Evolutionary conservation across 1,140 invertebrate genomes (phyloP), one percentile per base, ranked within the genome.

Genomic region (Polypedilum pembai): DNA sequence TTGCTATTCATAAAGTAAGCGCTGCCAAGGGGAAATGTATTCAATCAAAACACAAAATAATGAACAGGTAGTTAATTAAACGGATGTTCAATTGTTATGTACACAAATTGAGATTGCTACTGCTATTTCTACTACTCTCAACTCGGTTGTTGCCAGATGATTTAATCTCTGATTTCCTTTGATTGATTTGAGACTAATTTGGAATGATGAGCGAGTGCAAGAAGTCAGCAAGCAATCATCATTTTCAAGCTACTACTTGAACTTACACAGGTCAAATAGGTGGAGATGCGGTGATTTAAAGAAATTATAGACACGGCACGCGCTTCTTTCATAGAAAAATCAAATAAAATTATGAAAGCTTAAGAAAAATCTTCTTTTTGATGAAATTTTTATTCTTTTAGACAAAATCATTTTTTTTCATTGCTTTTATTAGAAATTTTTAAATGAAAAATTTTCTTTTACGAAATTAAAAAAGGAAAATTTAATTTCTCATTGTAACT

Each of bases 21-120:
- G 24, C 45, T 56, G 45, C 45, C n/a, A 12, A 12, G 12, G n/a
- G 45, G n/a, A 56, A 56, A 56, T 56, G 45, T 56, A 56, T 56
- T 56, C 45, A 56, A 56, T 56, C 45, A 56, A 56, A 33, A 33
- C 5, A 33, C 5, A 33, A 12, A 56, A 56, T 56, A 56, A 56
- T 56, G 45, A 56, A 56, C 45, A 56, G 45, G 45, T 56, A 56
- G 45, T 56, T 56, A 56, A 56, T 56, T 56, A 56, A 56, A 56
- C 45, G 45, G 45, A 56, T 56, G 45, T 56, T 56, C 45, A 56
- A 56, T 56, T 56, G 45, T 45, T 45, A 45, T 45, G 8, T 45
- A 45, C 24, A 15, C 41, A 15, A 8, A 45, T 12, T 15, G 41
- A 45, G 15, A 33, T 33, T 33, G 41, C 41, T 45, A 12, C 45